phyloP scores from a whole-genome alignment of 2,888 invertebrate genomes.

The Lepidocyrtoides sp. region DNA sequence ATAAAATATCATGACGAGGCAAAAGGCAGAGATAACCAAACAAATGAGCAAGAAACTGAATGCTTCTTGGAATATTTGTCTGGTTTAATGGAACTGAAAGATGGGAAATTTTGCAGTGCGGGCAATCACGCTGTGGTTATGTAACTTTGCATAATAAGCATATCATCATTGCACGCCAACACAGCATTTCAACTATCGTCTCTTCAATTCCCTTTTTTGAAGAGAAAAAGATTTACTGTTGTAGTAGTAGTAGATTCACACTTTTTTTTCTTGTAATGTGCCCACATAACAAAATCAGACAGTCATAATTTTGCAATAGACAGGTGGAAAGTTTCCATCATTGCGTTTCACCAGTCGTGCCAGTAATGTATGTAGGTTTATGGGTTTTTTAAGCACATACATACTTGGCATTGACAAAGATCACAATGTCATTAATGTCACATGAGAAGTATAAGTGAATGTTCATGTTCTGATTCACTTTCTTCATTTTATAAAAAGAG shows the following conservation, averaged over 20 bases:
- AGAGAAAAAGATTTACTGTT: background rate
- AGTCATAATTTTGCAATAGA: background rate
- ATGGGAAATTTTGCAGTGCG: background rate
- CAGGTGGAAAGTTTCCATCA: background rate
- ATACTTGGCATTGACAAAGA: background rate
- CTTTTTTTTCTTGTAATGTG: background rate
- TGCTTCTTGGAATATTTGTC: background rate
- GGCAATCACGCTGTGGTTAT: background rate
- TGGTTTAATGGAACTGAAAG: background rate
- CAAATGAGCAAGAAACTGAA: background rate
- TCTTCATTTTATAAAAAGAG: background rate
- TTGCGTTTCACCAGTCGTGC: too few species aligned
- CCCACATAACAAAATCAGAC: background rate
- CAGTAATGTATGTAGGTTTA: background rate
- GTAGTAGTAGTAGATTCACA: background rate
- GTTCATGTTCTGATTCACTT: background rate
- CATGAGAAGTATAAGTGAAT: conserved; percentile 1
- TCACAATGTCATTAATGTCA: conserved; percentile 19
- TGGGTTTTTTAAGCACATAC: too few species aligned
- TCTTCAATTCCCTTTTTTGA: background rate
- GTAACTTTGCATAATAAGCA: background rate
- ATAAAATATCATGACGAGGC: too few species aligned
- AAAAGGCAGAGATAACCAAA: background rate
- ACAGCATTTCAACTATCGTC: background rate
- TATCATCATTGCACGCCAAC: background rate